Conservation (phyloP, 2,113 vertebrate genomes). For the Corvus cornix region DNA sequence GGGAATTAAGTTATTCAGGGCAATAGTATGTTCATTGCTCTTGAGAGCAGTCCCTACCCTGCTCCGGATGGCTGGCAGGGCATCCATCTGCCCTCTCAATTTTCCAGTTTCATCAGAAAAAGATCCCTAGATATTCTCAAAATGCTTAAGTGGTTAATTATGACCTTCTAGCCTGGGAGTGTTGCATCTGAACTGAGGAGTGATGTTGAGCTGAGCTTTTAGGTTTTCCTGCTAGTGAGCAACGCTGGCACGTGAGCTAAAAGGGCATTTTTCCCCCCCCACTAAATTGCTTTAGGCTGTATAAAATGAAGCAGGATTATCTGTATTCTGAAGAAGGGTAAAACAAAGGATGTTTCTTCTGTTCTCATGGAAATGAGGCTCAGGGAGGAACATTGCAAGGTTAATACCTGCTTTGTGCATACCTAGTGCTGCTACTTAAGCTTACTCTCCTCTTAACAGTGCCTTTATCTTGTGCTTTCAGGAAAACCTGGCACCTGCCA, state of each 20-base stretch:
- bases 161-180: neutral
- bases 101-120: neutral
- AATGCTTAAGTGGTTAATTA: neutral
- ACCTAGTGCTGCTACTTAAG: neutral
- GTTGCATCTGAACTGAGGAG: neutral
- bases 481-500: neutral
- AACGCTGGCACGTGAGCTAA: accelerated
- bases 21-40: neutral
- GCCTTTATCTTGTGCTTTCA: neutral
- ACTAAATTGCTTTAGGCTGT: neutral
- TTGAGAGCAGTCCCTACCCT: neutral
- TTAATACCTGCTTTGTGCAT: accelerated
- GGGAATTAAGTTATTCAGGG: neutral
- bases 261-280: neutral
- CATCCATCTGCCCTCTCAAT: neutral
- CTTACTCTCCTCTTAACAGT: neutral
- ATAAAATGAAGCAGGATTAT: neutral
- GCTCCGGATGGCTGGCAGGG: neutral
- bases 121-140: neutral
- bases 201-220: neutral
- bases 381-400: neutral
- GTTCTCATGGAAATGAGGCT: neutral
- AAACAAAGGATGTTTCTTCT: neutral
- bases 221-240: neutral
- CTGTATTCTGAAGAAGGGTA: neutral